A percentile compares a stretch with the other conserved stretches of the same genome.
phyloP scores from a whole-genome alignment of 2,888 invertebrate genomes.

The Drosophila phalerata region DNA sequence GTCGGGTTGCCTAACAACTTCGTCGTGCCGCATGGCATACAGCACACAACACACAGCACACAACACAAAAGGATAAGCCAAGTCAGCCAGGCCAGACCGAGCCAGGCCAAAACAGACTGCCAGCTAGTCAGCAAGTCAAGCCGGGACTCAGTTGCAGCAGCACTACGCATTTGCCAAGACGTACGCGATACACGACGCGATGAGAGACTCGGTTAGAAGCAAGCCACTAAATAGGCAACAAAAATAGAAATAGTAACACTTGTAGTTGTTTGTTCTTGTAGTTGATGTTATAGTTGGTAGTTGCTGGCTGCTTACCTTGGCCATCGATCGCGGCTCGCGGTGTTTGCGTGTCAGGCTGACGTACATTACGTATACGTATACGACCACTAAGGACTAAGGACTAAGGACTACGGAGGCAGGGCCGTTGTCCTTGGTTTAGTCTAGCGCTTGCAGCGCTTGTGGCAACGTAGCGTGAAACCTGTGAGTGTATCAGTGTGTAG shows the following conservation, averaged over 20 bases:
- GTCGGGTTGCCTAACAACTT: slow-evolving; percentile 72
- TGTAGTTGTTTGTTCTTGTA: slow-evolving; percentile 18
- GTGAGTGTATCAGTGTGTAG: slow-evolving; percentile 17
- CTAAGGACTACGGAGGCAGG: slow-evolving; percentile 29
- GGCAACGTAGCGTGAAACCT: background rate
- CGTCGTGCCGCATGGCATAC: slow-evolving; percentile 44
- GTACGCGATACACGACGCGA: slow-evolving; percentile 38
- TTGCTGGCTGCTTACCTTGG: slow-evolving; percentile 53
- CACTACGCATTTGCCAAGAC: slow-evolving; percentile 79
- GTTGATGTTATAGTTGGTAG: slow-evolving; percentile 1
- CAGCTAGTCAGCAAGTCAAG: slow-evolving; percentile 66
- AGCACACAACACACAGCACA: slow-evolving; percentile 38
- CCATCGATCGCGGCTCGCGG: slow-evolving; percentile 65
- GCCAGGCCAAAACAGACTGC: slow-evolving; percentile 27
- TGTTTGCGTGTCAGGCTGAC: slow-evolving; percentile 47
- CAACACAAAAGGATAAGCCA: slow-evolving; percentile 77
- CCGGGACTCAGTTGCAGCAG: slow-evolving; percentile 76
- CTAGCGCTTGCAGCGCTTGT: slow-evolving; percentile 53
- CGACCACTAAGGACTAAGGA: slow-evolving; percentile 14
- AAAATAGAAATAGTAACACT: slow-evolving; percentile 51
- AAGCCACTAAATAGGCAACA: slow-evolving; percentile 21
- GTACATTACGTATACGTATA: slow-evolving; percentile 42
- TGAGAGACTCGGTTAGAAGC: background rate
- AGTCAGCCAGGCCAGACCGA: slow-evolving; percentile 58
- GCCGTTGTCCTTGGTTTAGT: slow-evolving; percentile 73